Percentiles rank a stretch among this genome's conserved stretches.
Evolutionary conservation across 2,113 vertebrate species (phyloP).

Genomic region (Macrotus californicus): DNA sequence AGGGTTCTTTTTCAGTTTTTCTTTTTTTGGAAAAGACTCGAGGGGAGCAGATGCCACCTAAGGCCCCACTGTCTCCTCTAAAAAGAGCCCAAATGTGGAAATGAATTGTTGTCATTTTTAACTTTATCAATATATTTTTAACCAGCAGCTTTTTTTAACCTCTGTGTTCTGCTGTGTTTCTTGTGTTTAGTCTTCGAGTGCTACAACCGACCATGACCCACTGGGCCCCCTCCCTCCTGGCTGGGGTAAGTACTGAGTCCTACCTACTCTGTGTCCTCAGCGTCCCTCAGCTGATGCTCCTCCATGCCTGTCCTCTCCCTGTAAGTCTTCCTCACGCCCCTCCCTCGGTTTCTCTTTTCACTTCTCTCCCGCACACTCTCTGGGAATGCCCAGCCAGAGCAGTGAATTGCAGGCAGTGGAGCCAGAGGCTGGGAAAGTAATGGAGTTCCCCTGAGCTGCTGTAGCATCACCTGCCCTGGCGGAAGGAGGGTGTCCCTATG

Average conservation of each 20-base stretch:
- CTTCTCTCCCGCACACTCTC: neutral
- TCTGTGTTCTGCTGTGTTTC: conserved; percentile 75
- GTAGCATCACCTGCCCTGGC: neutral
- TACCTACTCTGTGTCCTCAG: neutral
- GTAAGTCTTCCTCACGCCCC: accelerated
- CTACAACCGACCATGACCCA: conserved; percentile 92
- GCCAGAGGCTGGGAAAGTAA: neutral
- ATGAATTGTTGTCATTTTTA: conserved; percentile 22
- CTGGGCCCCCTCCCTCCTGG: conserved; percentile 93
- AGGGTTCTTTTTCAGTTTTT: conserved; percentile 10
- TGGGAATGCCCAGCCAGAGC: neutral
- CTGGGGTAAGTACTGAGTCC: conserved; percentile 92
- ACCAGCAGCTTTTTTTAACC: conserved; percentile 21
- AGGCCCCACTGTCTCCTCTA: neutral
- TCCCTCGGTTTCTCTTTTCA: accelerated
- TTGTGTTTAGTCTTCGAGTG: conserved; percentile 87
- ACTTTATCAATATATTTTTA: conserved; percentile 38
- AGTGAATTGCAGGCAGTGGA: neutral
- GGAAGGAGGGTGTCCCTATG: neutral
- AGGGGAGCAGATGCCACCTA: conserved; percentile 12
- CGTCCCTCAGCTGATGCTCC: neutral
- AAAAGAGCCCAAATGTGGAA: conserved; percentile 35
- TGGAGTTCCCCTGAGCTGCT: neutral
- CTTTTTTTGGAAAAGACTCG: neutral
- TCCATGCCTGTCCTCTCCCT: neutral